phyloP scores from a whole-genome alignment of 2,888 invertebrate species.

The Agriotes lineatus region DNA sequence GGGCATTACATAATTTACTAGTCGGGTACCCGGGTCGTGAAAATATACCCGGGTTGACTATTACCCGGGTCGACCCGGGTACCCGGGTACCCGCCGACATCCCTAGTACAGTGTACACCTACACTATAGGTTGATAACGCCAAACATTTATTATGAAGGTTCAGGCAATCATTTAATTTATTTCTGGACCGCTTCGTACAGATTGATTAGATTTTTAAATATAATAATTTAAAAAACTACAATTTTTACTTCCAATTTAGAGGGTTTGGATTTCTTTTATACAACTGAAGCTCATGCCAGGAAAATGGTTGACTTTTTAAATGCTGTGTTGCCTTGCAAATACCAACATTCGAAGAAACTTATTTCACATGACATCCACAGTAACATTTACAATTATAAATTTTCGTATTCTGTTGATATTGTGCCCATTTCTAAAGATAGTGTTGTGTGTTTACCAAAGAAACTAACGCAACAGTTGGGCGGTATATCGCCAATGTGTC shows the following conservation, averaged over 20 bases:
- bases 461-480: slow-evolving; percentile 89
- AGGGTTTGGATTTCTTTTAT: slow-evolving; percentile 95
- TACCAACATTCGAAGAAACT: slow-evolving; percentile 93
- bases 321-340: slow-evolving; percentile 88
- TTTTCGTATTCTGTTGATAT: slow-evolving; percentile 95
- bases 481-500: slow-evolving; percentile 87
- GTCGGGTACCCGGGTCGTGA: no score
- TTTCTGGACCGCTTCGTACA: no score
- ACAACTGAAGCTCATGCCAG: slow-evolving; percentile 89
- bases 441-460: slow-evolving; percentile 89
- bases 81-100: no score
- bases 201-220: no score
- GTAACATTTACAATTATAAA: slow-evolving; percentile 97
- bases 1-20: no score
- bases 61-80: no score
- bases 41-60: no score
- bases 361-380: slow-evolving; percentile 97
- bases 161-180: no score
- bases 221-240: no score
- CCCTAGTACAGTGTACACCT: no score
- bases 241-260: slow-evolving; percentile 66
- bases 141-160: no score
- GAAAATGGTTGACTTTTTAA: slow-evolving; percentile 95
- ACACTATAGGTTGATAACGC: no score
- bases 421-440: slow-evolving; percentile 95